Conservation (phyloP, 2,797 vertebrate genomes). For the Sebastes itinus region DNA sequence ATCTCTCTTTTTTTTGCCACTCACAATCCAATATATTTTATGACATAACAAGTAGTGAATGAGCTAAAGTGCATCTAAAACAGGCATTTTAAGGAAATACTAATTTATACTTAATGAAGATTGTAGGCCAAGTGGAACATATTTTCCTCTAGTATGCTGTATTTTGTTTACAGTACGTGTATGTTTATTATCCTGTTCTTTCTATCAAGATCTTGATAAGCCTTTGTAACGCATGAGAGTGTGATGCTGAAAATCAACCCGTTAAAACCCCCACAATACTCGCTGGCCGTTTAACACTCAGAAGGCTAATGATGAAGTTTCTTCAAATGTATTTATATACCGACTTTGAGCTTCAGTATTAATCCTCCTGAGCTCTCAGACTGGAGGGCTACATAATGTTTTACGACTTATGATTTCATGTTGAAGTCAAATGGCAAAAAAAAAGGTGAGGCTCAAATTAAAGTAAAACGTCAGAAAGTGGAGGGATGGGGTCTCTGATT, state of each 20-base stretch:
- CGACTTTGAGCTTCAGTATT: constrained; percentile 36
- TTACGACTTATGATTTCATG: constrained; percentile 55
- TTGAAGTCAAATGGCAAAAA: constrained; percentile 53
- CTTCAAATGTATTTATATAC: constrained; percentile 39
- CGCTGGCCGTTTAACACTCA: neutral
- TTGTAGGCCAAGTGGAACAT: constrained; percentile 23
- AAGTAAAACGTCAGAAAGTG: neutral
- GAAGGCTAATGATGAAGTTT: constrained; percentile 22
- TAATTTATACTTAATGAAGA: constrained; percentile 49
- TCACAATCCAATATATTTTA: constrained; percentile 36
- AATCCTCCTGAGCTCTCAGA: constrained; percentile 18
- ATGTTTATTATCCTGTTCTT: constrained; percentile 37
- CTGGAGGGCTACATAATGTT: neutral
- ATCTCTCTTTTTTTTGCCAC: constrained; percentile 25
- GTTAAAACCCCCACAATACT: neutral
- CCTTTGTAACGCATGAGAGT: constrained; percentile 63
- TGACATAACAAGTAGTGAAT: constrained; percentile 25
- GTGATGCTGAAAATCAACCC: constrained; percentile 43
- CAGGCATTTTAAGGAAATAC: constrained; percentile 21
- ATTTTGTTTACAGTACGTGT: constrained; percentile 56
- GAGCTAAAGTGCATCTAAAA: constrained; percentile 26
- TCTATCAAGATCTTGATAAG: constrained; percentile 14
- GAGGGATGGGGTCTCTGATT: neutral
- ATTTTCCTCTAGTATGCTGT: constrained; percentile 41
- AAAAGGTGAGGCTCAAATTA: neutral